Base-by-base conservation (phyloP, 2,888 invertebrate species). In the Amphiduros pacificus region DNA sequence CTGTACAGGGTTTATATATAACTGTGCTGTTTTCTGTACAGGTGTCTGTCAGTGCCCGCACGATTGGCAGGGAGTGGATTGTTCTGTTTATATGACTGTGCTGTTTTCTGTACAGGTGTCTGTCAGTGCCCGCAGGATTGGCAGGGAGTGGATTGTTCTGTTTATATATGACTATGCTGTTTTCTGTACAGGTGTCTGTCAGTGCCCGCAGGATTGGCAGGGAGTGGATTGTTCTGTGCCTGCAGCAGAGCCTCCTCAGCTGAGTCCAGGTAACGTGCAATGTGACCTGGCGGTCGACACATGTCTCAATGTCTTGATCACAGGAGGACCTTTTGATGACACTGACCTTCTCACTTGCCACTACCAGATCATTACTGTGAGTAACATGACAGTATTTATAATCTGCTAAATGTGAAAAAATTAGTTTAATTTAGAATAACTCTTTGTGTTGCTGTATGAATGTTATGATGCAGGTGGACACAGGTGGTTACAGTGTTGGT, bases 161-260 rank as follows among this genome's bases (percentile, higher is more conserved):
- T 74, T n/a, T n/a, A n/a, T 11, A 48, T 48, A 11, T 48, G 48
- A 48, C n/a, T 20, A 11, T 11, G 9, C 5, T 20, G 6, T 14
- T 40, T 31, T 9, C 24, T 2, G 27, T 4, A 2, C 55, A 55
- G 56, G 56, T n/a, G 48, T 48, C 14, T 56, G 56, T 31, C 28
- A 44, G 22, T 56, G 56, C 24, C 28, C 48, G 20, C 41, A 41
- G 9, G 56, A 56, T 29, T 56, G 41, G 44, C 28, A 20, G 2
- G 56, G 56, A 1, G 4, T 29, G 24, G 41, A 40, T 3, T 56
- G 56, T 22, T 22, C 31, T 22, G 29, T 74, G 5, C 53, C 62
- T 5, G 54, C 60, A 5, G 56, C 22, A n/a, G 58, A 48, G 11
- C 57, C 69, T n/a, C 75, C 76, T n/a, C n/a, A 20, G n/a, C 14